phyloP scores from a whole-genome alignment of 2,797 vertebrate species.

The Chrysocyon brachyurus region DNA sequence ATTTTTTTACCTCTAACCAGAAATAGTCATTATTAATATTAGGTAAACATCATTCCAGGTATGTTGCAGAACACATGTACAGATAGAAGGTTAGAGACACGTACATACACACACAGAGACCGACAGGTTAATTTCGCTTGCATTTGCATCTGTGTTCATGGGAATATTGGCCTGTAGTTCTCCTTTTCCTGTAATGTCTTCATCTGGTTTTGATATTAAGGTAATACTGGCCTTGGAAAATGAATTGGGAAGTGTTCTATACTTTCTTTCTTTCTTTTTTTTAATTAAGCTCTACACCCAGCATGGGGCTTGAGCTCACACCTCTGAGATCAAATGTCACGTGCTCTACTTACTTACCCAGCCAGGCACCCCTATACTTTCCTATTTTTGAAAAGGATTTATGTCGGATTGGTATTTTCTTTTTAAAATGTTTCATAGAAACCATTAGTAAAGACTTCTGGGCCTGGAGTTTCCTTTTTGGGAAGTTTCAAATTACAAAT shows the following conservation, averaged over 20 bases:
- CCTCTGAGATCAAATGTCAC: background rate
- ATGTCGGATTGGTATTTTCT: background rate
- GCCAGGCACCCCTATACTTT: background rate
- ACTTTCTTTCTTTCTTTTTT: background rate
- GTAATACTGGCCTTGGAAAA: background rate
- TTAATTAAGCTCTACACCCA: background rate
- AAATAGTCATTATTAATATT: background rate
- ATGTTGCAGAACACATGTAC: background rate
- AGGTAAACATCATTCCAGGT: background rate
- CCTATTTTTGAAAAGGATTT: background rate
- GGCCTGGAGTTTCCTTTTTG: background rate
- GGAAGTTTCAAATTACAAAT: background rate
- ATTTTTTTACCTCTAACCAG: background rate
- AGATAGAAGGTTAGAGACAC: background rate
- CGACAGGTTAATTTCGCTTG: background rate
- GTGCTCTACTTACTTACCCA: background rate
- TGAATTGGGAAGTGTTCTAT: background rate
- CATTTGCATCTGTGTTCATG: background rate
- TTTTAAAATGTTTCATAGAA: background rate
- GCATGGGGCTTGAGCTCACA: background rate
- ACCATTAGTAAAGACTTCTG: background rate
- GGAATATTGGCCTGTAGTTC: background rate
- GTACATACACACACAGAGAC: background rate
- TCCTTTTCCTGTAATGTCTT: background rate
- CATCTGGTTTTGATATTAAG: background rate